Evolutionary conservation across 2,888 invertebrate species (phyloP), one percentile per base, ranked within the genome.

Genomic region (Lissonota sp.): DNA sequence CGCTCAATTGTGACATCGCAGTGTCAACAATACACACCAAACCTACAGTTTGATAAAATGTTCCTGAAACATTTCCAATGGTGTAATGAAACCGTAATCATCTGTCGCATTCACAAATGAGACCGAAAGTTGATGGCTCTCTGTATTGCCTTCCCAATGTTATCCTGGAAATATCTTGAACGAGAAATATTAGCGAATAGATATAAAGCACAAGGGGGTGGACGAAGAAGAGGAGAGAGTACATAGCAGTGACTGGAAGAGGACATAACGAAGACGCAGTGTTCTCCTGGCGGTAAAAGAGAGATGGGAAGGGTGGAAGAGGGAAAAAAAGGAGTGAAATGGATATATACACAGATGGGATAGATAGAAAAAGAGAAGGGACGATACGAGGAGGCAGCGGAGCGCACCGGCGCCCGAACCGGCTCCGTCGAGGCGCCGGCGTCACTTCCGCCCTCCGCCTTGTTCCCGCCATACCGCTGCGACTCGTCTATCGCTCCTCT

Each of bases 351-450:
- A 67, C 51, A 60, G 83, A 63, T 39, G 71, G 42, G 73, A 79
- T 66, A 80, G 78, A 75, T 77, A 80, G 87, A 87, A 80, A 77
- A 74, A 81, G 82, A 79, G 79, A 86, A 85, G 88, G 87, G 88
- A 85, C 87, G 89, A 90, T 89, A 87, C 88, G 88, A 90, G 86
- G 87, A 90, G 86, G 90, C 91, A 91, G 86, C 90, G 89, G 89
- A 91, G 91, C 91, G 91, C 90, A 91, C 91, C 90, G 92, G 91
- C 92, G 90, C 91, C 91, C 91, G 87, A 86, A 82, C 84, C 88
- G 92, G 92, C 92, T 92, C 92, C 92, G 90, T 87, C 90, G 91
- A 91, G 92, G 91, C 92, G 92, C 92, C 92, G 91, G 90, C 92
- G 90, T 91, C 91, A 90, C 92, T 92, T 92, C 92, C 92, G 92